A percentile compares a stretch with the other conserved stretches of the same genome.
Conservation (phyloP, 2,888 invertebrate genomes). For the Cantharis rustica region DNA sequence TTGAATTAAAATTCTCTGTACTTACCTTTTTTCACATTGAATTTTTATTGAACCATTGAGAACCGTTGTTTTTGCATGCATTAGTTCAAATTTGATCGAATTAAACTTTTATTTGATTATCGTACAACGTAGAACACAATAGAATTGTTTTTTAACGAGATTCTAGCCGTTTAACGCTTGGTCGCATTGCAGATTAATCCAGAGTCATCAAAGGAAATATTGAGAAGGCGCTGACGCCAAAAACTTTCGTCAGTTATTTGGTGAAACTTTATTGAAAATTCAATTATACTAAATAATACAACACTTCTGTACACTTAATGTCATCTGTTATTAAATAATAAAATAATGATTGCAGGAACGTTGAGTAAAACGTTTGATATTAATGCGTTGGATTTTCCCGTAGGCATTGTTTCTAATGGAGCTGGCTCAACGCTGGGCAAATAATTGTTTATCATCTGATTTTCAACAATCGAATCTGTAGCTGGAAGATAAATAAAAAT, state of each 20-base stretch:
- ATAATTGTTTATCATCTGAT: slow-evolving; percentile 12
- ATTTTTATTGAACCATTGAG: no score
- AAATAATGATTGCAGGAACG: neutral
- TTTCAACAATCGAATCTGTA: slow-evolving; percentile 10
- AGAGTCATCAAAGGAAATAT: neutral
- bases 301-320: neutral
- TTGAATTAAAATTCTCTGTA: no score
- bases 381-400: slow-evolving; percentile 5
- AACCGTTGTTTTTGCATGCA: no score
- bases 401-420: slow-evolving; percentile 22
- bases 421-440: slow-evolving; percentile 22
- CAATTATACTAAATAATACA: neutral
- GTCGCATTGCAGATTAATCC: neutral
- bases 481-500: slow-evolving; percentile 6
- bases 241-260: neutral
- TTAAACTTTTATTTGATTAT: no score
- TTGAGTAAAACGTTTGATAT: neutral
- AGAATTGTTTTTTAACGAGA: no score
- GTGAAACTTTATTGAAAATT: neutral
- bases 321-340: slow-evolving; percentile 10
- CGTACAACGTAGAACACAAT: no score
- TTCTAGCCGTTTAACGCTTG: neutral
- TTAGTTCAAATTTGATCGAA: no score
- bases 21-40: no score
- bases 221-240: neutral